Base-by-base conservation (phyloP, 2,888 invertebrate genomes). In the Argyresthia albistria region DNA sequence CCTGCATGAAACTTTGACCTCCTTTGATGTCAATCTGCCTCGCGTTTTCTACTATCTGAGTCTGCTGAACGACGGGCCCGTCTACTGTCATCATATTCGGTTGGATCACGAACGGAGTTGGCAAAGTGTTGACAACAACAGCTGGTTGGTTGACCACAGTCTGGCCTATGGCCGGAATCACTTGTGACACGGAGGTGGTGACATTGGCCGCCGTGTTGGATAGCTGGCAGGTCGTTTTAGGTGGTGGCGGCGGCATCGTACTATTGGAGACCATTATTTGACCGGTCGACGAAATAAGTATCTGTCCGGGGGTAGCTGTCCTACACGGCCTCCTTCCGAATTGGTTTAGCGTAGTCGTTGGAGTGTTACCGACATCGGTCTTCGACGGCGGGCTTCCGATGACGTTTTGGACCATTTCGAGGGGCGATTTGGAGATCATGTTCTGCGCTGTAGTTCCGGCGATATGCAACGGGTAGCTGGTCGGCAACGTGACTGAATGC, bases 381-480 rank as follows among this genome's bases (percentile, higher is more conserved):
- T 80, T 82, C 0, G 76, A 63, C 62, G 93, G 92, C 59, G 92
- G 88, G 66, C 90, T 92, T 57, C 92, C 92, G 51, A 93, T 93
- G 3, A 93, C 92, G 64, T 92, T 93, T 66, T 93, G 93, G 1
- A 93, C 93, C 93, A 93, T 93, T 79, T 93, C 93, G 46, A 93
- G 68, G 0, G 93, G 93, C 6, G 93, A 92, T 68, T 84, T 88
- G 1, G 84, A 80, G 58, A 88, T 88, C 80, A 88, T 83, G 58
- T 79, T 88, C 59, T 88, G 88, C 14, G 88, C 84, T 1, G 84
- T 82, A 1, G 88, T 84, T 1, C 88, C 86, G 25, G 88, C 87
- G 56, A 88, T 80, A 60, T 77, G 87, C 54, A 77, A 65, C 0
- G 77, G 87, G 63, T 77, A 88, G 57, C 80, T 87, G 0, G 76